Conservation (phyloP, 2,888 invertebrate species). For the Agonopterix arenella region DNA sequence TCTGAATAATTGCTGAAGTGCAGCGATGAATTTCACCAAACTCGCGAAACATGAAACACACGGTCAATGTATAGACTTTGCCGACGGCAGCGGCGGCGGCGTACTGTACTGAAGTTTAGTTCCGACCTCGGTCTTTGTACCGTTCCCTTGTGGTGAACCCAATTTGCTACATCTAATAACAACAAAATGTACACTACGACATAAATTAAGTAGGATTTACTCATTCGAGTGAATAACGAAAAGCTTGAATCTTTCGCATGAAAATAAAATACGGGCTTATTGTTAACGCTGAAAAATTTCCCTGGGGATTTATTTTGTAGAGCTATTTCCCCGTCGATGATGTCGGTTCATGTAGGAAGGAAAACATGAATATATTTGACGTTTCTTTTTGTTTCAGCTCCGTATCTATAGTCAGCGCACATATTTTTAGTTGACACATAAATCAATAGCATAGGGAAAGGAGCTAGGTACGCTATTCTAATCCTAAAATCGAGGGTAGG, state of each 20-base stretch:
- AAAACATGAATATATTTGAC: constrained; percentile 12
- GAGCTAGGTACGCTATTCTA: too few relatives aligned
- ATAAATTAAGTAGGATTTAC: constrained; percentile 14
- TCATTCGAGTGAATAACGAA: constrained; percentile 22
- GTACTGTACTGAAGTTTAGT: too few relatives aligned
- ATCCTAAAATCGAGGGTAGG: too few relatives aligned
- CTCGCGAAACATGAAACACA: too few relatives aligned
- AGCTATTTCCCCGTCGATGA: constrained; percentile 31
- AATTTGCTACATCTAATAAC: not conserved
- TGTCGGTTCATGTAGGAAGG: constrained; percentile 19
- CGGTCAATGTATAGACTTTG: too few relatives aligned
- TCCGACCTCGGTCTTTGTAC: too few relatives aligned
- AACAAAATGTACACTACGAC: not conserved
- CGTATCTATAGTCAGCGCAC: not conserved
- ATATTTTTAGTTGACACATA: too few relatives aligned
- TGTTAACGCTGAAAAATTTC: constrained; percentile 39
- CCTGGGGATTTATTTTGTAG: constrained; percentile 31
- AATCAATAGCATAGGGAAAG: too few relatives aligned
- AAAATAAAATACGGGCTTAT: constrained; percentile 37
- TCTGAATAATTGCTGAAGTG: too few relatives aligned
- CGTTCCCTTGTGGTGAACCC: not conserved
- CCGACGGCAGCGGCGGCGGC: too few relatives aligned
- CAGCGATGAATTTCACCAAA: too few relatives aligned
- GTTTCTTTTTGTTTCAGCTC: constrained; percentile 11
- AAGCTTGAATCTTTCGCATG: constrained; percentile 25